Base-by-base conservation (phyloP, 2,888 invertebrate genomes). In the Agrotis ipsilon region DNA sequence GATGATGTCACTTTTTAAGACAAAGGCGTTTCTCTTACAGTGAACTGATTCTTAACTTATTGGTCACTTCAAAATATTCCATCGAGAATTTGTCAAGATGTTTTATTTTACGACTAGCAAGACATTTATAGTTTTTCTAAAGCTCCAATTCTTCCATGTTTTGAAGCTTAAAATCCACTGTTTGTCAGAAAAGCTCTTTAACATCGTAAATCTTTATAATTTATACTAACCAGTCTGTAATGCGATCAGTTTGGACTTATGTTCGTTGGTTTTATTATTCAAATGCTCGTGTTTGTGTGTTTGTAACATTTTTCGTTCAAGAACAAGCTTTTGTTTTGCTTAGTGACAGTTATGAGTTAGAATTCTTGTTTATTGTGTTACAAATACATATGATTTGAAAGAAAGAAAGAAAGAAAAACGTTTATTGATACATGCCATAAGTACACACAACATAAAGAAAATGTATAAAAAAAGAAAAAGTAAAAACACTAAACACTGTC, bases 121-220 rank as follows among this genome's bases (percentile, higher is more conserved):
- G 16, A 19, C 46, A 24, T 68, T 54, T 46, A 68, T 19, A 14
- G 39, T 46, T 32, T 66, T 21, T 21, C 32, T 27, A 52, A 45
- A 5, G 45, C 27, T 39, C 21, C 16, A 16, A 46, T 18, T 24
- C 2, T 16, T 0, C 14, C 2, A n/a, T 18, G 6, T 66, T 46
- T 68, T 67, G 5, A 46, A 68, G 68, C 21, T 68, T 52, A 68
- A 14, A n/a, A 21, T n/a, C 6, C 6, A 64, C 11, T 21, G 39
- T 62, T 27, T 9, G 19, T n/a, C 18, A 43, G 43, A 27, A 69
- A 70, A 71, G 70, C 70, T 60, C 52, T 51, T 71, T 61, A 61
- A 43, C 19, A 43, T 48, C 7, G 14, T 71, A 61, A 54, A 54
- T 61, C 39, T 43, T 27, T 27, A 27, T 70, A 46, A 70, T 71